Evolutionary conservation across 2,113 vertebrate species (phyloP), one percentile per base, ranked within the genome.

Genomic region (Dinomys branickii): DNA sequence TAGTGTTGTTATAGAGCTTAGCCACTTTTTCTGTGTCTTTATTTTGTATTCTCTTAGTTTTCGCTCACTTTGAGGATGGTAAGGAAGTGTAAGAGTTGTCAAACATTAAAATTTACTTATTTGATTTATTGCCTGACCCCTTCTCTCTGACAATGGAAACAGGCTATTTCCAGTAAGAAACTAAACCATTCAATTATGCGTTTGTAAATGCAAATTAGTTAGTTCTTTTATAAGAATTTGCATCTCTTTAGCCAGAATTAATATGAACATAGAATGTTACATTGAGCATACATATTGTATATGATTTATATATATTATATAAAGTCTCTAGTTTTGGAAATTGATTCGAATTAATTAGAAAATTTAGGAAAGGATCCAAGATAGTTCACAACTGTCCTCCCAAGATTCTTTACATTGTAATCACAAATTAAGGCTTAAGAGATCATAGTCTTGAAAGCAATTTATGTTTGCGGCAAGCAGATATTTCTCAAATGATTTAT

Each of bases 191-290:
- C 47, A 69, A 61, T 82, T 85, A 75, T 44, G 5, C 93, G 35
- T 93, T 58, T 78, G 14, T 94, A 65, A 38, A 61, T 88, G 26
- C 20, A 91, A 93, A 82, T 75, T 85, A 81, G 73, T 92, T 80
- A 44, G 17, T 56, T 90, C 35, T 85, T 97, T 84, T 65, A 50
- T 80, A 65, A 61, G 63, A 96, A 67, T 80, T 93, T 96, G 50
- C 30, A 88, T 20, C 58, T 91, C 26, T 52, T 19, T 81, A 80
- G 58, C 77, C 28, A 38, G 35, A 47, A 93, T 63, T 41, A 85
- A 65, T 65, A 63, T 30, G 35, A 83, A 63, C 17, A 54, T 5
- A 33, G 47, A 75, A 78, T 78, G 14, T 33, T 52, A 35, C 22
- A n/a, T 54, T 80, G 41, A 52, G 28, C 28, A 85, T 30, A 33